Percentiles rank a stretch among this genome's conserved stretches.
These are phyloP conservation scores for Leuciscus idus DNA, from an alignment of 2,113 vertebrate species.

Conservation along the genomic window DNA sequence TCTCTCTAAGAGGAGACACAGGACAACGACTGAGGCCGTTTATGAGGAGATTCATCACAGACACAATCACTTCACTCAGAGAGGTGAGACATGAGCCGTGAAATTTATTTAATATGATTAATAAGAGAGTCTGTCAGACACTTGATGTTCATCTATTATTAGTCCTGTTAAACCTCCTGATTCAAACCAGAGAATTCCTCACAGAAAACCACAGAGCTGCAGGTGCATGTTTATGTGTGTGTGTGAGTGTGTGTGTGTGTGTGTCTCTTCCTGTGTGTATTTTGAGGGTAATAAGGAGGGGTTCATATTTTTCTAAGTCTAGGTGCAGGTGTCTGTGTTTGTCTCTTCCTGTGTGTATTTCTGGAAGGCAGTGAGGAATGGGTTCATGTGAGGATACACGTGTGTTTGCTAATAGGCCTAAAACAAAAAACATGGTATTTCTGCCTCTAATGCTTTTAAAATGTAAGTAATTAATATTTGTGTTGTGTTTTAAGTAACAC, in stretches of 20 bases:
- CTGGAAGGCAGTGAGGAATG: not conserved
- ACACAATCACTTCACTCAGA: constrained; percentile 20
- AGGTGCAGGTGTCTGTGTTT: not conserved
- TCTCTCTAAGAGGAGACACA: constrained; percentile 27
- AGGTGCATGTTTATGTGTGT: not conserved
- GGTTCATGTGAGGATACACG: not conserved
- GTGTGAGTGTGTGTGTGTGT: no score
- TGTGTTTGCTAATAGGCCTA: not conserved
- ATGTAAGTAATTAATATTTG: no score
- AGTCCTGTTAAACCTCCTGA: constrained; percentile 12
- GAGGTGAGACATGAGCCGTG: not conserved
- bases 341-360: not conserved
- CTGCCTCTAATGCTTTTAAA: not conserved
- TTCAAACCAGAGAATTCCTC: constrained; percentile 11
- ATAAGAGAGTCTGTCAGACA: constrained; percentile 13
- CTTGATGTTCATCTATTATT: constrained; percentile 12
- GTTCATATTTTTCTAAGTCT: not conserved
- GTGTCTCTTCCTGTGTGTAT: not conserved
- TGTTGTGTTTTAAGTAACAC: no score
- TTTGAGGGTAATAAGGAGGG: not conserved
- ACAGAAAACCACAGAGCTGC: constrained; percentile 27
- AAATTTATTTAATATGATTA: not conserved
- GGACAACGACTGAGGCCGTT: not conserved
- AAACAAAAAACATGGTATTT: no score
- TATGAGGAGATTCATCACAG: constrained; percentile 29